Percentiles rank a stretch among this genome's conserved stretches.
phyloP scores from a whole-genome alignment of 2,888 invertebrate species.

The Epistrophella euchroma region DNA sequence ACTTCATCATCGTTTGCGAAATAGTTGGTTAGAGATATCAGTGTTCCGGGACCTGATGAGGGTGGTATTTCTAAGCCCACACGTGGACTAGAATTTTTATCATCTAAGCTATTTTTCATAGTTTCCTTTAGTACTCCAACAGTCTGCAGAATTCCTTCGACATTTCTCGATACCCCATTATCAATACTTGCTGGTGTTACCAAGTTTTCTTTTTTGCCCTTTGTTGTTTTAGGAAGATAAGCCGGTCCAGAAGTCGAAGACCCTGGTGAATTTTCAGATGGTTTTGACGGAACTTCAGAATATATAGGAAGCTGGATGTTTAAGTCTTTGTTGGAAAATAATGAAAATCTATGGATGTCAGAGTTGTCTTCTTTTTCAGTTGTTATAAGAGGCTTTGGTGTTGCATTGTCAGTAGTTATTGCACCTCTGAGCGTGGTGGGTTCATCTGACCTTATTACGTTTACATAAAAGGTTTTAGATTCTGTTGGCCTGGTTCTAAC shows the following conservation, averaged over 20 bases:
- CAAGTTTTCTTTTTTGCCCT: neutral
- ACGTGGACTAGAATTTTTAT: conserved; percentile 84
- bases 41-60: conserved; percentile 90
- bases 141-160: conserved; percentile 89
- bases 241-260: conserved; percentile 81
- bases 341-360: conserved; percentile 64
- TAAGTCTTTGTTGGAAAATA: conserved; percentile 69
- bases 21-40: conserved; percentile 91
- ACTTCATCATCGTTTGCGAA: conserved; percentile 86
- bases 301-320: conserved; percentile 74
- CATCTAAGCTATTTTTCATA: conserved; percentile 82
- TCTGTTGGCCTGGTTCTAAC: conserved; percentile 79
- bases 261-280: conserved; percentile 61
- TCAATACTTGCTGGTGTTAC: conserved; percentile 65
- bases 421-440: conserved; percentile 35
- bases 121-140: conserved; percentile 86
- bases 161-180: conserved; percentile 86
- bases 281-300: conserved; percentile 73
- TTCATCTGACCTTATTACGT: conserved; percentile 74
- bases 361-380: conserved; percentile 79
- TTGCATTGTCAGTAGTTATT: conserved; percentile 75
- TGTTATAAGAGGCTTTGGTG: conserved; percentile 79
- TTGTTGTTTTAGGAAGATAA: conserved; percentile 79
- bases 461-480: conserved; percentile 78
- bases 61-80: conserved; percentile 89